Conservation (phyloP, 2,797 vertebrate genomes). For the Amazona ochrocephala region DNA sequence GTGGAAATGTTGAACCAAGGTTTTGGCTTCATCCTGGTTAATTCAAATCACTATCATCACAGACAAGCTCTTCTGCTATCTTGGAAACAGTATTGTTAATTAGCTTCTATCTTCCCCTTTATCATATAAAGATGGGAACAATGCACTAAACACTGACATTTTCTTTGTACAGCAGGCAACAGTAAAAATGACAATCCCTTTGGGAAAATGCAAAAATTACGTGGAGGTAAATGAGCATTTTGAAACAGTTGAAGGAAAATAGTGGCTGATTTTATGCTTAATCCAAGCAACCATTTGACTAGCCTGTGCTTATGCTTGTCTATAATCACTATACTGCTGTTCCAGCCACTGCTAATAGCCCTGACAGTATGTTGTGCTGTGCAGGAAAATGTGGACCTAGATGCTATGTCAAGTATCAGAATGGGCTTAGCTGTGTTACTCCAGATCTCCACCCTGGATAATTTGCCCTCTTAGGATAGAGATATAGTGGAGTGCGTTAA, state of each 20-base stretch:
- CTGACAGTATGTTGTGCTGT: neutral
- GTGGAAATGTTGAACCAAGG: slow-evolving; percentile 69
- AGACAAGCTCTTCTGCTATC: slow-evolving; percentile 39
- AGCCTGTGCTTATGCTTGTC: neutral
- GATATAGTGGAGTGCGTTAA: neutral
- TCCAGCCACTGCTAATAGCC: neutral
- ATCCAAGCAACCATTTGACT: neutral
- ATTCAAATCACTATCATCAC: slow-evolving; percentile 59
- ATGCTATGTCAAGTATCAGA: neutral
- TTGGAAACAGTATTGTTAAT: slow-evolving; percentile 70
- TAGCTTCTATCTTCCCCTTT: slow-evolving; percentile 65
- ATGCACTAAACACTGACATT: slow-evolving; percentile 37
- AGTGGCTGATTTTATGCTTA: neutral
- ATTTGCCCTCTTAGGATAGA: neutral
- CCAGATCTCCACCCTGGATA: neutral
- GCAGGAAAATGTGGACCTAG: neutral
- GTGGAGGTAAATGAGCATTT: slow-evolving; percentile 24
- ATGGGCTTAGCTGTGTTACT: neutral
- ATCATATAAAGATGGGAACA: slow-evolving; percentile 53
- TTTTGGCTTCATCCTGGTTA: slow-evolving; percentile 64
- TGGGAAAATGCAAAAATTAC: slow-evolving; percentile 37
- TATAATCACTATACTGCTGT: neutral
- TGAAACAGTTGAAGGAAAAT: neutral
- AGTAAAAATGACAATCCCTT: slow-evolving; percentile 16
- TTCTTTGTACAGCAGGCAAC: slow-evolving; percentile 3